A percentile compares a stretch with the other conserved stretches of the same genome.
These are phyloP conservation scores for Andrena dorsata DNA, from an alignment of 2,888 invertebrate genomes.

Conservation along the genomic window DNA sequence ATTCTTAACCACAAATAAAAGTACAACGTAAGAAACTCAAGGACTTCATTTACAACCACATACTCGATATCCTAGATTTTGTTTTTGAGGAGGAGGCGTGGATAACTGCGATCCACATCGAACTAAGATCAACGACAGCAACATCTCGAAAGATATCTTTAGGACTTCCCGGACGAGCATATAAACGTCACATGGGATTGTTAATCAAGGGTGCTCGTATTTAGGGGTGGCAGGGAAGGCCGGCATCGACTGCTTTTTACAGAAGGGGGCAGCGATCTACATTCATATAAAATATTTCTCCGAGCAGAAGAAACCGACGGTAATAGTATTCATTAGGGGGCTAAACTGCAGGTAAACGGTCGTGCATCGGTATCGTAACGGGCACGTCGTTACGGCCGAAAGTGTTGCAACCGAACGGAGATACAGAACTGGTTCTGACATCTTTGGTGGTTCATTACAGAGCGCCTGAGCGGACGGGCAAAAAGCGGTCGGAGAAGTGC, in stretches of 20 bases:
- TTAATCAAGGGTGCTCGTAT: conserved; percentile 14
- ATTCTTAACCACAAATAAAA: too few relatives aligned
- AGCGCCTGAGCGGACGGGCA: conserved; percentile 51
- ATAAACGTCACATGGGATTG: conserved; percentile 14
- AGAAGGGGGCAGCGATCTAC: conserved; percentile 27
- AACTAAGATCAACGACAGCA: neutral
- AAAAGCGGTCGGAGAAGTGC: conserved; percentile 60
- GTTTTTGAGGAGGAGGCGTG: neutral
- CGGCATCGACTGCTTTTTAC: conserved; percentile 1
- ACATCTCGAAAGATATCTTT: neutral
- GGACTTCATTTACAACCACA: too few relatives aligned
- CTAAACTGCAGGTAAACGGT: conserved; percentile 68
- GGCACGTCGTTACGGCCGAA: conserved; percentile 61
- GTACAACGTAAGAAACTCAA: too few relatives aligned
- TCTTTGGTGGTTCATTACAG: conserved; percentile 71
- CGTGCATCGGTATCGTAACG: conserved; percentile 65
- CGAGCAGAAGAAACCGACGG: conserved; percentile 53
- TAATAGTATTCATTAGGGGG: conserved; percentile 63
- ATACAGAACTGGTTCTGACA: conserved; percentile 73
- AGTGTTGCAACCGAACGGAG: conserved; percentile 65
- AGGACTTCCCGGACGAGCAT: neutral
- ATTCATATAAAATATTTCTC: conserved; percentile 60
- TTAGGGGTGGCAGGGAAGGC: neutral
- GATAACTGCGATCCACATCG: neutral
- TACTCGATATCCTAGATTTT: too few relatives aligned